These are phyloP conservation scores for Ischnura elegans DNA, from an alignment of 2,888 invertebrate genomes.

Conservation along the genomic window DNA sequence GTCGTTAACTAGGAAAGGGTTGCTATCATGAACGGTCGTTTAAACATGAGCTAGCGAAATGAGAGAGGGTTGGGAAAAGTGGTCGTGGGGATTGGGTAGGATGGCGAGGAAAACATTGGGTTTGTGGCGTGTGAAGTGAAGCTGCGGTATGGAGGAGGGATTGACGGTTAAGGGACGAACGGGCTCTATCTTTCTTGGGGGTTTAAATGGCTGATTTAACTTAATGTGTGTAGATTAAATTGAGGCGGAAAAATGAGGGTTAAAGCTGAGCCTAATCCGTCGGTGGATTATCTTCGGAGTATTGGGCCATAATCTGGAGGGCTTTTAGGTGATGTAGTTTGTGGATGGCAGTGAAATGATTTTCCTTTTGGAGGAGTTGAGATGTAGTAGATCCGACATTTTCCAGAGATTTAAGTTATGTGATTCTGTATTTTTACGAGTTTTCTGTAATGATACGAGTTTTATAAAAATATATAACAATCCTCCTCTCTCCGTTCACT, in stretches of 20 bases:
- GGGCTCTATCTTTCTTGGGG: background rate
- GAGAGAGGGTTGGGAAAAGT: background rate
- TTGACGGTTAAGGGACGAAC: background rate
- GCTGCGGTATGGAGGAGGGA: background rate
- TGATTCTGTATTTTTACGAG: too few species aligned
- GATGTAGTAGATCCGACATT: background rate
- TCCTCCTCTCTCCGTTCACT: too few species aligned
- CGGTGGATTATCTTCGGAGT: background rate
- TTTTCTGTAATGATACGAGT: too few species aligned
- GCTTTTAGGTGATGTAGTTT: background rate
- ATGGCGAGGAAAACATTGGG: background rate
- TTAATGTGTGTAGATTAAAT: background rate
- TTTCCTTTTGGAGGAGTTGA: background rate
- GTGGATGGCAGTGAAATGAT: background rate
- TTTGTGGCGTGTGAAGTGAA: background rate
- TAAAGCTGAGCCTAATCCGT: background rate
- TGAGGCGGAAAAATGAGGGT: background rate
- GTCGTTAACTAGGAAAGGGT: background rate
- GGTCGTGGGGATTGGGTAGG: background rate
- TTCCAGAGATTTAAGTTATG: too few species aligned
- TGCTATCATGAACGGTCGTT: background rate
- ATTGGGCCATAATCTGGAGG: background rate
- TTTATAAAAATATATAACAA: too few species aligned
- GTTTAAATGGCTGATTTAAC: background rate
- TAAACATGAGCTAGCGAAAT: background rate